Evolutionary conservation across 2,888 invertebrate genomes (phyloP).

Genomic region (Pyrrhosoma nymphula): DNA sequence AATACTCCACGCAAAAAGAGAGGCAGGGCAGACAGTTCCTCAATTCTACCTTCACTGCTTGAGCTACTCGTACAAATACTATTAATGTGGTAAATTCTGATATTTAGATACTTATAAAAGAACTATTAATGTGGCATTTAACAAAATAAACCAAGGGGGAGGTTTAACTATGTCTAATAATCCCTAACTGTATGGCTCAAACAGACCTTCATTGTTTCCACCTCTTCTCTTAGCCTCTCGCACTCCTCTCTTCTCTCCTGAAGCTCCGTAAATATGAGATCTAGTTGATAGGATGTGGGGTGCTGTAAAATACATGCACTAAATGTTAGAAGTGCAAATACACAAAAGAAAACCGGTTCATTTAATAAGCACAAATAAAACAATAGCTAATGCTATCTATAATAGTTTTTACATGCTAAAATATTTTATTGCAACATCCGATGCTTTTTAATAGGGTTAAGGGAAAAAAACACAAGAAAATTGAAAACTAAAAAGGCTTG

Average conservation of each 20-base stretch:
- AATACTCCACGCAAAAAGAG: no score
- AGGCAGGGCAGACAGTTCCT: no score
- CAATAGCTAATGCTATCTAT: not conserved
- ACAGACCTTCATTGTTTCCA: constrained; percentile 87
- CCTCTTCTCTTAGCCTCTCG: constrained; percentile 88
- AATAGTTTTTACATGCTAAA: not conserved
- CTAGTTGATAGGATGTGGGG: constrained; percentile 79
- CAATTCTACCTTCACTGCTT: no score
- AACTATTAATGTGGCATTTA: no score
- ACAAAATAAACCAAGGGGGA: no score
- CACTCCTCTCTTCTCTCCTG: constrained; percentile 90
- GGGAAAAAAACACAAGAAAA: not conserved
- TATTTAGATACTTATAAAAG: no score
- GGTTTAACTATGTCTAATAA: not conserved
- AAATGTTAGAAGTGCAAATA: not conserved
- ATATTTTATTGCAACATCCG: not conserved
- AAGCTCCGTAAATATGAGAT: constrained; percentile 88
- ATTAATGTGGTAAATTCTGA: no score
- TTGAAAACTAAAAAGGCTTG: no score
- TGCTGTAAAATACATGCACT: constrained; percentile 31
- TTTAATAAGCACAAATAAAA: not conserved
- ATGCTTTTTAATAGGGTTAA: not conserved
- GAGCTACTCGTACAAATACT: no score
- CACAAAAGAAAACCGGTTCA: not conserved
- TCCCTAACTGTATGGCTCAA: not conserved